Conservation (phyloP, 2,888 invertebrate genomes). For the Napeogenes inachia region DNA sequence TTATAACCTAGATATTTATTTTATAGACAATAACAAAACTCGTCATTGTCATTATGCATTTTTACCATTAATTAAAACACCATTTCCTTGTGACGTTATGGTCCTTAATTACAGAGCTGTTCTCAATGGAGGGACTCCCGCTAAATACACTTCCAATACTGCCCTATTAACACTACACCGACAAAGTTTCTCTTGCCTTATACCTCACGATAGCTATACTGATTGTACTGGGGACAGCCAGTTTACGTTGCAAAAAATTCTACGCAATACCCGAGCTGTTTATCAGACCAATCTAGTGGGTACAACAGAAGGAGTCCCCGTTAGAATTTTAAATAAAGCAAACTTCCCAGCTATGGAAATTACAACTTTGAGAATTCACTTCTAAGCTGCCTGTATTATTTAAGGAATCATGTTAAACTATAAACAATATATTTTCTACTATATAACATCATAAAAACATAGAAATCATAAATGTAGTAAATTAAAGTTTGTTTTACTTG, state of each 20-base stretch:
- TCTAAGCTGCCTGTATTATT: slow-evolving; percentile 33
- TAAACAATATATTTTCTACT: too few species aligned
- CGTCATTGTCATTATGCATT: slow-evolving; percentile 49
- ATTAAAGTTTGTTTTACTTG: too few species aligned
- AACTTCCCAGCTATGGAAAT: slow-evolving; percentile 63
- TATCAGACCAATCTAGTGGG: slow-evolving; percentile 62
- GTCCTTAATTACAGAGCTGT: slow-evolving; percentile 55
- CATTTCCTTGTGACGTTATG: slow-evolving; percentile 61
- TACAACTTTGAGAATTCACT: slow-evolving; percentile 50
- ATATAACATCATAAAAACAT: too few species aligned
- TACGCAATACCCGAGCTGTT: slow-evolving; percentile 47
- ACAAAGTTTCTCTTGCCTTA: slow-evolving; percentile 52
- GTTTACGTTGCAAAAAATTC: slow-evolving; percentile 50
- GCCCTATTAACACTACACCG: slow-evolving; percentile 57
- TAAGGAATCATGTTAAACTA: too few species aligned
- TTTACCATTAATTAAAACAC: slow-evolving; percentile 54
- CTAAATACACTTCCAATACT: slow-evolving; percentile 38
- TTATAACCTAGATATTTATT: slow-evolving; percentile 51
- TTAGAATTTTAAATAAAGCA: slow-evolving; percentile 40
- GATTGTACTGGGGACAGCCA: slow-evolving; percentile 47
- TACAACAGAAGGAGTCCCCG: slow-evolving; percentile 48
- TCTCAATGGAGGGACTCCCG: slow-evolving; percentile 35
- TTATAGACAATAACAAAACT: slow-evolving; percentile 46
- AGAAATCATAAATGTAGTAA: too few species aligned
- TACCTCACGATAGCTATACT: slow-evolving; percentile 35